Conservation (phyloP, 2,888 invertebrate genomes). For the Rotaria macrura region DNA sequence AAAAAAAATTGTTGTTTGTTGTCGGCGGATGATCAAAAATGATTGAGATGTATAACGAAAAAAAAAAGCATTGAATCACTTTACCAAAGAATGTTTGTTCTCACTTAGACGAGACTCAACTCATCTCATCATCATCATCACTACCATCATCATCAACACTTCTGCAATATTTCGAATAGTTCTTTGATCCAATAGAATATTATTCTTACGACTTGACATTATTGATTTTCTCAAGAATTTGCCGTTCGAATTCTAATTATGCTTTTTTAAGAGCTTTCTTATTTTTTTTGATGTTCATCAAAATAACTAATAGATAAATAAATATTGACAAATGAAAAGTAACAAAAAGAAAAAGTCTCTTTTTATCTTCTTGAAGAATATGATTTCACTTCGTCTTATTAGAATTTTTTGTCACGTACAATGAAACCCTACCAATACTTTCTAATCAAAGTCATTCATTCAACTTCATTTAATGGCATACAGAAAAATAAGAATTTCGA, state of each 20-base stretch:
- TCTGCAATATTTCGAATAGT: not conserved
- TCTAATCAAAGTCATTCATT: not conserved
- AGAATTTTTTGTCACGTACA: not conserved
- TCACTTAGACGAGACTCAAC: conserved; percentile 8
- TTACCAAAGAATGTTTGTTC: conserved; percentile 3
- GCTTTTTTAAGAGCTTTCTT: not conserved
- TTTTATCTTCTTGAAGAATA: not conserved
- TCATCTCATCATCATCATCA: not conserved
- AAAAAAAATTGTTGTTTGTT: not conserved
- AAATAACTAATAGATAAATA: not conserved
- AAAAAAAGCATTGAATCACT: not conserved
- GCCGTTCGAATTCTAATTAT: not conserved
- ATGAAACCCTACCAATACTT: not conserved
- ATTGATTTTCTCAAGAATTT: not conserved
- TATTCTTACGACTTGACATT: not conserved
- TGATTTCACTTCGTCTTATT: not conserved
- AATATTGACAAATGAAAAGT: not conserved
- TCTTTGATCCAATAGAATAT: not conserved
- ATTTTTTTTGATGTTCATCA: not conserved
- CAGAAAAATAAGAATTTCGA: not conserved
- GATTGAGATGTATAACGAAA: not conserved
- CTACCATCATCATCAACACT: not conserved
- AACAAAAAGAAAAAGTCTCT: too few species aligned
- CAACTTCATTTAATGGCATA: not conserved
- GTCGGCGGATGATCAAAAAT: not conserved